Evolutionary conservation across 2,888 invertebrate species (phyloP), one percentile per base, ranked within the genome.

Genomic region (Onchidella celtica): DNA sequence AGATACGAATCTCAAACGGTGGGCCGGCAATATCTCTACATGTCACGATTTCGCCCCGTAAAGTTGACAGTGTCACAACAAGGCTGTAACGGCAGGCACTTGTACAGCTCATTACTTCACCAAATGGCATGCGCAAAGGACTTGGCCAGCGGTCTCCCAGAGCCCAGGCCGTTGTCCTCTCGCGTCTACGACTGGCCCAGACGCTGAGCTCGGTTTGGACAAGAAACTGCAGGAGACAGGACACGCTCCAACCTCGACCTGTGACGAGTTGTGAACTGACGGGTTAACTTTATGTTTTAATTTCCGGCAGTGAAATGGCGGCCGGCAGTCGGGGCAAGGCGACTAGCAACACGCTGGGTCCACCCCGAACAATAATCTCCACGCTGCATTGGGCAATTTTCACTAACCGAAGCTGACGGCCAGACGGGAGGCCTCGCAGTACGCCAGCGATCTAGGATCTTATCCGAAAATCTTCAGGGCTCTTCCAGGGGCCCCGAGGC

Each of bases 301-400:
- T 84, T 81, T 81, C 76, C 83, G 70, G 81, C 83, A 73, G 68
- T 40, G 65, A 65, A 68, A 70, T 84, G 81, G 83, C 83, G 83
- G 81, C 83, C 78, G 4, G 70, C n/a, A 59, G 83, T 84, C 83
- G 81, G 65, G 36, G 32, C 47, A 57, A 32, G 72, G 72, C 79
- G 79, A 27, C 79, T 57, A 9, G 72, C 38, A 29, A 63, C 72
- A 55, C 79, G 63, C 72, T 27, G 72, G 47, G 72, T 47, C 72
- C 72, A 72, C 59, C 72, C 47, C 29, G 70, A 63, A 79, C 79
- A 79, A 79, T 63, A 36, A 38, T 47, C 47, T 2, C 63, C 65
- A 79, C 79, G 79, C 72, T 63, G 63, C 72, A 55, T 61, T 72
- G 79, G 69, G 24, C 79, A 79, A 72, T 79, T 72, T 70, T 27